Base-by-base conservation (phyloP, 2,113 vertebrate species). In the Catharus minimus region DNA sequence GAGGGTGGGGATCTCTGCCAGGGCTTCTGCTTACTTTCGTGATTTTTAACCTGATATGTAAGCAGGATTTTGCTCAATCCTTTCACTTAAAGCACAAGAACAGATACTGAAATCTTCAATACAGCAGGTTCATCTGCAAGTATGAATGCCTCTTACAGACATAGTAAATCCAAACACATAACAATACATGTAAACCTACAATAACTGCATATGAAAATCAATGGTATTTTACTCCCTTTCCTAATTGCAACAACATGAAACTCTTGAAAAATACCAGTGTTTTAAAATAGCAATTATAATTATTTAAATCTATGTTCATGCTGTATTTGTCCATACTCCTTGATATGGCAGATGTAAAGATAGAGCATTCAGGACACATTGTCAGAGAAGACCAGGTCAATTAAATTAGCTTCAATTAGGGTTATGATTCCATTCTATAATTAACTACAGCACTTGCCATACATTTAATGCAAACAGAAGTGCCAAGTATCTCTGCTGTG, bases 311-410 rank as follows among this genome's bases (percentile, higher is more conserved):
- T 77, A 58, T 58, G 43, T 75, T 57, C 32, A 23, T 69, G 30
- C 81, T 93, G 39, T 28, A 49, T 76, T 69, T 74, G 33, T 83
- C 93, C 18, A 7, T 75, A 79, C 32, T 78, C 56, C 65, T 71
- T 80, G n/a, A 47, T 50, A 82, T 10, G 92, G 67, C 67, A 93
- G 56, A 90, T 55, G 53, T 58, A 88, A 93, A 91, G 66, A 73
- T 3, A 78, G 5, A 73, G 50, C 7, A 14, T 46, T 41, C 38
- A 85, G 64, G 50, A 92, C 13, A 83, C 2, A 0, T 5, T 81
- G 58, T 39, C 71, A 94, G 73, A 87, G 61, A 92, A 85, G 62
- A 92, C 21, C 57, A 87, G 52, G 44, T 76, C 55, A 82, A 83
- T 94, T 85, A 61, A 91, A 82, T 85, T 90, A 91, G 79, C 36